Evolutionary conservation across 1,140 invertebrate genomes (phyloP), one percentile per base, ranked within the genome.

Genomic region (Berghia stephanieae): DNA sequence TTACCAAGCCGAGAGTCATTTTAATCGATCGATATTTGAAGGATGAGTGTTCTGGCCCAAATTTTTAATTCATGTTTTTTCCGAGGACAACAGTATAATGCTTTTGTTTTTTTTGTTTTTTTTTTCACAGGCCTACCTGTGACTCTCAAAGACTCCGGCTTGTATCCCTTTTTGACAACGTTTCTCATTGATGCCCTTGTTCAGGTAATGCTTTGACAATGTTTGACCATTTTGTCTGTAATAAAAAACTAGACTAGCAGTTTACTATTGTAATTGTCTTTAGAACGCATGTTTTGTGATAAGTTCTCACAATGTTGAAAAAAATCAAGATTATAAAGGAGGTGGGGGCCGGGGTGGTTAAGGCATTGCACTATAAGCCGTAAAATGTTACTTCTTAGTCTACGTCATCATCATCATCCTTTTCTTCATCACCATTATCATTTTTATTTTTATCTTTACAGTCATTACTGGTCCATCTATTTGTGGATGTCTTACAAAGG

Each of bases 141-240:
- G 13, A 87, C 84, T 1, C 75, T 88, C 34, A 82, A 80, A 6
- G 67, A 83, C 43, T 77, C 84, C 0, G 86, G 86, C 0, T 78
- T 88, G 0, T 86, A 85, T 73, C 86, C 86, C 18, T 88, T 88
- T 69, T 80, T 88, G 6, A 67, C 86, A 44, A 83, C 85, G 0
- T 88, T 88, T 68, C 34, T 86, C 2, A 1, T 84, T 24, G 85
- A 86, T 42, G 79, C 84, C 44, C 46, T 86, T 38, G 78, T 84
- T 60, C 86, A 88, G 83, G 86, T 88, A 71, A 68, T 31, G 57
- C 27, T 31, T 18, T 63, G 16, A 63, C 8, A 63, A 13, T 21
- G 27, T 18, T 10, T 21, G 27, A 8, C 27, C n/a, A n/a, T n/a
- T 63, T 8, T 10, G 57, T 63, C 27, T 10, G 27, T 8, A 10